Percentiles rank a stretch among this genome's conserved stretches.
Conservation (phyloP, 2,888 invertebrate species). For the Peribatodes rhomboidaria region DNA sequence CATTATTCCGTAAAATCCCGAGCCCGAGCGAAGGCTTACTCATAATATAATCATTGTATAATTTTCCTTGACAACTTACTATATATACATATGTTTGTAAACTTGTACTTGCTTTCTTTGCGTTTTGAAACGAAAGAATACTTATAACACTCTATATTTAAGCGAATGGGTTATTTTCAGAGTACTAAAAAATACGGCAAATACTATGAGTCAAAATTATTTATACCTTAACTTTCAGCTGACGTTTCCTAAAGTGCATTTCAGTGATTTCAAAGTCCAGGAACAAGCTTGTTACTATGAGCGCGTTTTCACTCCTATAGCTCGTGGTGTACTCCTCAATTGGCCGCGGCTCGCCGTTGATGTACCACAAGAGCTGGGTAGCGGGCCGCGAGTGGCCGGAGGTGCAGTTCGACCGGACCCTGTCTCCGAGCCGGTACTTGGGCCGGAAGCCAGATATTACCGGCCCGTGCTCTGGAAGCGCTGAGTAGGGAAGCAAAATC, state of each 20-base stretch:
- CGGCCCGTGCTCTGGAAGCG: constrained; percentile 91
- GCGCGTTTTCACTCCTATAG: constrained; percentile 75
- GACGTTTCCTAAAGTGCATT: constrained; percentile 91
- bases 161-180: too few relatives aligned
- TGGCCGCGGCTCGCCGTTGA: constrained; percentile 91
- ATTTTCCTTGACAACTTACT: too few relatives aligned
- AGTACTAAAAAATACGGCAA: too few relatives aligned
- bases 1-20: too few relatives aligned
- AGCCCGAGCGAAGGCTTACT: too few relatives aligned
- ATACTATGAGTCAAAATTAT: too few relatives aligned
- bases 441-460: constrained; percentile 90
- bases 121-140: too few relatives aligned
- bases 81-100: too few relatives aligned
- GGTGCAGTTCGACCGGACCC: constrained; percentile 91
- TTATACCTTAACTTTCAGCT: constrained; percentile 88
- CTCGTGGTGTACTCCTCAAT: constrained; percentile 62
- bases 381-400: constrained; percentile 92
- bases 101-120: too few relatives aligned
- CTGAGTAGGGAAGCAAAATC: constrained; percentile 70
- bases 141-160: too few relatives aligned
- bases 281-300: constrained; percentile 89
- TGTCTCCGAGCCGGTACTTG: constrained; percentile 91
- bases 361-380: constrained; percentile 92
- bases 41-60: too few relatives aligned
- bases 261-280: constrained; percentile 90